A percentile compares a stretch with the other conserved stretches of the same genome.
phyloP scores from a whole-genome alignment of 1,140 invertebrate genomes.

The Chrysomallon squamiferum region DNA sequence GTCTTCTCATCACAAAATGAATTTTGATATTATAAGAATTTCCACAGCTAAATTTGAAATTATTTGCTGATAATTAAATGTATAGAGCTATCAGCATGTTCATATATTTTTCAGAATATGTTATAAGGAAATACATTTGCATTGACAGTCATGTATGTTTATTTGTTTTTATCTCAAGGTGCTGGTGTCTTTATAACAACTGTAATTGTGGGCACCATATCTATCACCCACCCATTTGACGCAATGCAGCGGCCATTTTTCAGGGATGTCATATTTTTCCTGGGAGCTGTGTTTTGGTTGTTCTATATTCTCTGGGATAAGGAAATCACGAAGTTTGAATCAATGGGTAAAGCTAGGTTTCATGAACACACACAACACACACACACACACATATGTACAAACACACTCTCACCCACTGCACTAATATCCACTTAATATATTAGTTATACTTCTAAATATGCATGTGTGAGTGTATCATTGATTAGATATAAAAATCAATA shows the following conservation, averaged over 20 bases:
- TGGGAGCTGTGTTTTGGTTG: conserved; percentile 66
- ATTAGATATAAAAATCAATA: too few relatives aligned
- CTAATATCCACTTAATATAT: neutral
- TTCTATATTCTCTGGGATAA: conserved; percentile 64
- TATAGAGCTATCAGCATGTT: too few relatives aligned
- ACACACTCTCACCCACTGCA: neutral
- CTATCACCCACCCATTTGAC: conserved; percentile 69
- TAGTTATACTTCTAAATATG: neutral
- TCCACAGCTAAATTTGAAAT: too few relatives aligned
- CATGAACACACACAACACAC: too few relatives aligned
- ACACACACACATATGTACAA: too few relatives aligned
- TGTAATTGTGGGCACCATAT: conserved; percentile 72
- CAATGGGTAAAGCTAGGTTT: conserved; percentile 66
- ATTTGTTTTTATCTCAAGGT: conserved; percentile 59
- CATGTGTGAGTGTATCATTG: neutral
- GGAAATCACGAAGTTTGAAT: conserved; percentile 63
- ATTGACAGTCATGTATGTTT: too few relatives aligned
- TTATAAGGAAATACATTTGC: too few relatives aligned
- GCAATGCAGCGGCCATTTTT: conserved; percentile 70
- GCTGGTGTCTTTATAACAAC: conserved; percentile 76
- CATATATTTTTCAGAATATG: too few relatives aligned
- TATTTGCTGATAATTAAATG: too few relatives aligned
- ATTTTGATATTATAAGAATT: too few relatives aligned
- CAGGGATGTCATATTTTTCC: conserved; percentile 74
- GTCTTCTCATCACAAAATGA: too few relatives aligned